These are phyloP conservation scores for Leptinotarsa undecemlineata DNA, from an alignment of 1,140 invertebrate species.

Conservation along the genomic window DNA sequence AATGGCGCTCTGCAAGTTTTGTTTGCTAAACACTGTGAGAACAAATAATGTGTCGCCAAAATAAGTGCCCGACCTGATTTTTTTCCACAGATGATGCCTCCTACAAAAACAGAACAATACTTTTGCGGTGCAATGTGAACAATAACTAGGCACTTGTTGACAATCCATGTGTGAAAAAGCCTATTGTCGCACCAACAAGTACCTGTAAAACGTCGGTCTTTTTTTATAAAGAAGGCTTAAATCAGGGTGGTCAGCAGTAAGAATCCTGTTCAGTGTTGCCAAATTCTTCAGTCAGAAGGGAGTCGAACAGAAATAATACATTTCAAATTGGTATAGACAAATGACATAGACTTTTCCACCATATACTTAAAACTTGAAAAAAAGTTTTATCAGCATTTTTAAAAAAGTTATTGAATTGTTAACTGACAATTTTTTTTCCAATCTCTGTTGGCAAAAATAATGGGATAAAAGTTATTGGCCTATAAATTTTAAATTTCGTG, in stretches of 20 bases:
- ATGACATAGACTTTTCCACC: too few relatives aligned
- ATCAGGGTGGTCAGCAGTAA: constrained; percentile 30
- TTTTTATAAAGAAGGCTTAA: constrained; percentile 31
- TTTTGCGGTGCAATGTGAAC: constrained; percentile 20
- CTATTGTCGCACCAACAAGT: constrained; percentile 25
- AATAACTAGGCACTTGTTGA: constrained; percentile 21
- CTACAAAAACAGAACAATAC: constrained; percentile 12
- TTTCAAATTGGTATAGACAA: too few relatives aligned
- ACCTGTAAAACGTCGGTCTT: constrained; percentile 12
- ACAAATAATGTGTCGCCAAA: not conserved
- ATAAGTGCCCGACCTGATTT: not conserved
- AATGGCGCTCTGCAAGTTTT: not conserved
- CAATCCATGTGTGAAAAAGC: constrained; percentile 25
- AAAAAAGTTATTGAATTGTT: too few relatives aligned
- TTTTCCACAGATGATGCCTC: not conserved
- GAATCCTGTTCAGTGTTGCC: not conserved
- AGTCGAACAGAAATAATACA: too few relatives aligned
- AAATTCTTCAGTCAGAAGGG: too few relatives aligned
- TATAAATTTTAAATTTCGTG: too few relatives aligned
- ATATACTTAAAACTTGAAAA: too few relatives aligned
- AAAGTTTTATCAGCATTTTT: too few relatives aligned
- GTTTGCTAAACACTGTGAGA: constrained; percentile 19
- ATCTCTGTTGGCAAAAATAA: too few relatives aligned
- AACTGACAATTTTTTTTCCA: too few relatives aligned
- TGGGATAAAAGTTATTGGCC: too few relatives aligned